phyloP scores from a whole-genome alignment of 2,888 invertebrate genomes.

The Morpho helenor region DNA sequence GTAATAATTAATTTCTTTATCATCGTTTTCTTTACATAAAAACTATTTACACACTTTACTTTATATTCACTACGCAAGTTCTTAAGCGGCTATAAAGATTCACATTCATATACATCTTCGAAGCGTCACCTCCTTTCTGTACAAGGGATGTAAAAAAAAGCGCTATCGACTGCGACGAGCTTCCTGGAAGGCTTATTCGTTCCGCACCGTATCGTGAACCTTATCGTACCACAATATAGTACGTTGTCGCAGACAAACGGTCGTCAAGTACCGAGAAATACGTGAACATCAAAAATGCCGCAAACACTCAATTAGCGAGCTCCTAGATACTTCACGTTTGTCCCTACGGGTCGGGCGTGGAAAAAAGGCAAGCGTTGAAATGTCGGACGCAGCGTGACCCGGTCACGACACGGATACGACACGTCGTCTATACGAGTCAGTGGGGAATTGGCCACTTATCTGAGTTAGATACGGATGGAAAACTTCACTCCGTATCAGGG shows the following conservation, averaged over 20 bases:
- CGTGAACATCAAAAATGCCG: constrained; percentile 31
- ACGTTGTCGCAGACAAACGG: constrained; percentile 1
- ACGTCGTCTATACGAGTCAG: constrained; percentile 27
- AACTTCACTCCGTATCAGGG: constrained; percentile 16
- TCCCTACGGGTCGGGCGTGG: constrained; percentile 20
- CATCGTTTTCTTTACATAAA: too few relatives aligned
- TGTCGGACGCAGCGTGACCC: constrained; percentile 54
- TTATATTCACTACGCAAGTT: not conserved
- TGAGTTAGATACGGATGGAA: constrained; percentile 21
- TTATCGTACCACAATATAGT: constrained; percentile 14
- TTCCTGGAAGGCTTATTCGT: constrained; percentile 21
- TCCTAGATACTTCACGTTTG: constrained; percentile 42
- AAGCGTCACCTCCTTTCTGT: constrained; percentile 10
- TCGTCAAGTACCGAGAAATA: constrained; percentile 13
- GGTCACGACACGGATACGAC: constrained; percentile 63
- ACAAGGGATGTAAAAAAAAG: constrained; percentile 15
- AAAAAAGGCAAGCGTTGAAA: constrained; percentile 27
- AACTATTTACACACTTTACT: too few relatives aligned
- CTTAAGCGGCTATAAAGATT: not conserved
- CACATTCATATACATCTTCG: not conserved
- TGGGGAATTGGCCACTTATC: constrained; percentile 24
- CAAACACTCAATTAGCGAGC: constrained; percentile 34
- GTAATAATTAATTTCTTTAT: too few relatives aligned
- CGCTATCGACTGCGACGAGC: constrained; percentile 18
- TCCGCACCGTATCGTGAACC: not conserved